These are phyloP conservation scores for Cyanoramphus novaezelandiae DNA, from an alignment of 2,113 vertebrate genomes.

Conservation along the genomic window DNA sequence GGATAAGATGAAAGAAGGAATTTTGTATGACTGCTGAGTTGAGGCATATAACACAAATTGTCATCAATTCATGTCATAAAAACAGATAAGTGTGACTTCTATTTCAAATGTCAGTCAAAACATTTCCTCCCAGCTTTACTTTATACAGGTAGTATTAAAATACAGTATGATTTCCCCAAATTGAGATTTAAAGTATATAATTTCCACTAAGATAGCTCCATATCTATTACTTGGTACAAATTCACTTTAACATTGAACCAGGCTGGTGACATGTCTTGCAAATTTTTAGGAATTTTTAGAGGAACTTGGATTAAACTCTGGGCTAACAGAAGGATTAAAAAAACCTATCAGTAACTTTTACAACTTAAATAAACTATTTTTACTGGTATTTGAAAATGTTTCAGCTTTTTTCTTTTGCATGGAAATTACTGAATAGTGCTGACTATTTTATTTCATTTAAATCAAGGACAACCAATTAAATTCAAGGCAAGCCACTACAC, in stretches of 20 bases:
- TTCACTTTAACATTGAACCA: neutral
- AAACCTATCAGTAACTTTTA: neutral
- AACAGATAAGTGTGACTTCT: neutral
- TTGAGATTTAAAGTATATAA: neutral
- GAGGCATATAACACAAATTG: neutral
- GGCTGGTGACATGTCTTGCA: neutral
- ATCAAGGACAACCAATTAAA: neutral
- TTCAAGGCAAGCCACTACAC: neutral
- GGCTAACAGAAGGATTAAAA: neutral
- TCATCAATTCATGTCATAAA: constrained; percentile 4
- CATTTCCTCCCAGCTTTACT: neutral
- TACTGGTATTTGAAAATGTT: neutral
- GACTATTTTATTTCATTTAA: neutral
- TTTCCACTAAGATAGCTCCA: neutral
- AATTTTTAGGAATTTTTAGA: neutral
- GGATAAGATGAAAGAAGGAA: neutral
- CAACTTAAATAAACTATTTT: neutral
- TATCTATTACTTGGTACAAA: neutral
- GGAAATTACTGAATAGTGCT: neutral
- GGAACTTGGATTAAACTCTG: neutral
- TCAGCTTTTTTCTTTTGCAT: neutral
- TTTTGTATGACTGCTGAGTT: neutral
- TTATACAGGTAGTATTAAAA: neutral
- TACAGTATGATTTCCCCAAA: neutral
- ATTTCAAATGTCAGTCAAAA: constrained; percentile 19